phyloP scores from a whole-genome alignment of 2,888 invertebrate genomes.

The Drosophila atripex region DNA sequence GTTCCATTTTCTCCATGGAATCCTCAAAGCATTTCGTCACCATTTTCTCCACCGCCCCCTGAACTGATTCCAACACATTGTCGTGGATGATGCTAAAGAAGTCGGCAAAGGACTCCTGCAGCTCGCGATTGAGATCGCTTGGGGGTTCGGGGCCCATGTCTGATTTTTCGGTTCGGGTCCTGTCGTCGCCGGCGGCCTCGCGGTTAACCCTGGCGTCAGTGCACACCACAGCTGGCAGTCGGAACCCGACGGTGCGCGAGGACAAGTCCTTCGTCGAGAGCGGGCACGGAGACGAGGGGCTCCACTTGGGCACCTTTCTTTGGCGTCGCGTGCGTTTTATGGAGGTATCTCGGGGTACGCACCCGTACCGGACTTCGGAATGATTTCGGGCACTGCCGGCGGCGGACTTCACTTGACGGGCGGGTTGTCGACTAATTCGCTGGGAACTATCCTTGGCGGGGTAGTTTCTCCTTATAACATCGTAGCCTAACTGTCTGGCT shows the following conservation, averaged over 20 bases:
- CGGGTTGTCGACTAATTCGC: not conserved
- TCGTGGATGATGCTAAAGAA: conserved; percentile 79
- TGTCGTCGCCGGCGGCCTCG: not conserved
- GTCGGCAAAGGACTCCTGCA: conserved; percentile 74
- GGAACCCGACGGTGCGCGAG: conserved; percentile 37
- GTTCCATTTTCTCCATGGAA: conserved; percentile 44
- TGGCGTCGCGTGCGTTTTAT: conserved; percentile 6
- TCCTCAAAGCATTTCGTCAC: conserved; percentile 53
- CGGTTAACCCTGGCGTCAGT: not conserved
- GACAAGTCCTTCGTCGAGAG: not conserved
- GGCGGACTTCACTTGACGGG: not conserved
- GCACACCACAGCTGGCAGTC: conserved; percentile 28
- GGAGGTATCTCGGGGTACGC: not conserved
- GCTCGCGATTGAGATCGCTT: conserved; percentile 28
- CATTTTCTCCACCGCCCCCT: conserved; percentile 49
- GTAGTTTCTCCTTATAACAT: conserved; percentile 38
- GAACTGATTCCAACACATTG: conserved; percentile 77
- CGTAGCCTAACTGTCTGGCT: conserved; percentile 41
- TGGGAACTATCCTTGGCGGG: conserved; percentile 14
- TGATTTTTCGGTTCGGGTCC: not conserved
- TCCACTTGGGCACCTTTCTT: conserved; percentile 1
- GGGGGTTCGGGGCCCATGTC: not conserved
- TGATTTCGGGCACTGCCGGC: not conserved
- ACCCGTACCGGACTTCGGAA: conserved; percentile 3
- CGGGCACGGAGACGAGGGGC: not conserved